These are phyloP conservation scores for Xenopus laevis DNA, from an alignment of 2,113 vertebrate genomes.

Conservation along the genomic window DNA sequence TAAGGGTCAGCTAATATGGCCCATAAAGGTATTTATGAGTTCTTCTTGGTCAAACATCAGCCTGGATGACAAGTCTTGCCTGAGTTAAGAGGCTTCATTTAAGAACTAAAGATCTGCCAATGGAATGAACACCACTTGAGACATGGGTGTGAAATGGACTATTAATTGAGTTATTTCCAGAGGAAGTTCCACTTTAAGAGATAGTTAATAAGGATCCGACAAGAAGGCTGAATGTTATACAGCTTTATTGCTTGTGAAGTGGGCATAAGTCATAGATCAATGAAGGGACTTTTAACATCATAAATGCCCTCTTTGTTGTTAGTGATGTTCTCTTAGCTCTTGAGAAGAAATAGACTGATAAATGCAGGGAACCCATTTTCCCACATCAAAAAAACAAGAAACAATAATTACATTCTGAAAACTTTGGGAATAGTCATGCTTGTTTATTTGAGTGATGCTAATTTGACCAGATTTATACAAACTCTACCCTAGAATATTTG, in stretches of 20 bases:
- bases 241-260: constrained; percentile 39
- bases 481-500: too few relatives aligned
- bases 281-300: constrained; percentile 8
- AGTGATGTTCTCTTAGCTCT: neutral
- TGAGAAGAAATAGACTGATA: too few relatives aligned
- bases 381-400: too few relatives aligned
- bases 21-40: constrained; percentile 45
- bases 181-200: constrained; percentile 21
- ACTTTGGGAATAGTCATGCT: too few relatives aligned
- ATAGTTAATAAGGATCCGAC: constrained; percentile 23
- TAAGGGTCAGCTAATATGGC: constrained; percentile 27
- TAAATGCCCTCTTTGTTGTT: constrained; percentile 7
- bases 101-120: constrained; percentile 13
- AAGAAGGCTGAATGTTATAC: constrained; percentile 20
- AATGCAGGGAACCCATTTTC: too few relatives aligned
- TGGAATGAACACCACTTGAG: constrained; percentile 22
- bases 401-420: too few relatives aligned
- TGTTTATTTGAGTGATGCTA: too few relatives aligned
- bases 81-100: constrained; percentile 23
- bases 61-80: constrained; percentile 41
- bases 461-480: too few relatives aligned
- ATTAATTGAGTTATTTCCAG: constrained; percentile 35
- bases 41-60: constrained; percentile 32
- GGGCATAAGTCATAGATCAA: constrained; percentile 23
- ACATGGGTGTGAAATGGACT: constrained; percentile 28